phyloP scores from a whole-genome alignment of 1,140 invertebrate species.

The Drosophila ambigua region DNA sequence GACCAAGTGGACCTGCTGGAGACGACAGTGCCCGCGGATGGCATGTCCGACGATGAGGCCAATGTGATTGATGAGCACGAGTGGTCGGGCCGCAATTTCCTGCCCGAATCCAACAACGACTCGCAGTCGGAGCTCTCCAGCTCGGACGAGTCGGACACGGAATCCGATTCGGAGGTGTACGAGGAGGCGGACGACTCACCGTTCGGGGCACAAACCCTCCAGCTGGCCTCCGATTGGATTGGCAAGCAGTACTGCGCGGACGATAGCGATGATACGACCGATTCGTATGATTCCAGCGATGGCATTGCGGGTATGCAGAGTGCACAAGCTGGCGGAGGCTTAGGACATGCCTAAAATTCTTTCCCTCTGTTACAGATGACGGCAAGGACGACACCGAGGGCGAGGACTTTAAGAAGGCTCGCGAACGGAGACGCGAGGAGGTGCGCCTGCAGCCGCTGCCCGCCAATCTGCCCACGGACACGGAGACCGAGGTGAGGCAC shows the following conservation, averaged over 20 bases:
- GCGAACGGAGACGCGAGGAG: constrained; percentile 88
- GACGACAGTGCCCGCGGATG: constrained; percentile 84
- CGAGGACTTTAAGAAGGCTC: constrained; percentile 87
- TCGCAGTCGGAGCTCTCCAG: constrained; percentile 86
- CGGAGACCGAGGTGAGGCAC: constrained; percentile 89
- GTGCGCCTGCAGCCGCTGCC: constrained; percentile 87
- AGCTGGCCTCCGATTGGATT: constrained; percentile 83
- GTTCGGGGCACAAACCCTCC: constrained; percentile 81
- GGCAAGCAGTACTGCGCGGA: constrained; percentile 83
- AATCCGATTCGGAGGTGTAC: constrained; percentile 79
- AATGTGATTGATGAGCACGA: constrained; percentile 94
- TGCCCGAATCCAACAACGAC: constrained; percentile 91
- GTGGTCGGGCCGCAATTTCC: constrained; percentile 96
- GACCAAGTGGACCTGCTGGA: constrained; percentile 87
- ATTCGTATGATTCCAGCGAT: constrained; percentile 82
- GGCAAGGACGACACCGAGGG: constrained; percentile 90
- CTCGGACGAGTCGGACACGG: constrained; percentile 73
- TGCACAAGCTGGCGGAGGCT: neutral
- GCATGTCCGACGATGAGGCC: constrained; percentile 88
- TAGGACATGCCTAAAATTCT: neutral
- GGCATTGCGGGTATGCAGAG: constrained; percentile 65
- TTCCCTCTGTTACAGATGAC: constrained; percentile 80
- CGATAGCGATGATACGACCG: constrained; percentile 76
- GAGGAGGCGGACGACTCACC: constrained; percentile 84
- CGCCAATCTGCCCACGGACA: constrained; percentile 87